Evolutionary conservation across 2,113 vertebrate genomes (phyloP).

Genomic region (Tor tambroides): DNA sequence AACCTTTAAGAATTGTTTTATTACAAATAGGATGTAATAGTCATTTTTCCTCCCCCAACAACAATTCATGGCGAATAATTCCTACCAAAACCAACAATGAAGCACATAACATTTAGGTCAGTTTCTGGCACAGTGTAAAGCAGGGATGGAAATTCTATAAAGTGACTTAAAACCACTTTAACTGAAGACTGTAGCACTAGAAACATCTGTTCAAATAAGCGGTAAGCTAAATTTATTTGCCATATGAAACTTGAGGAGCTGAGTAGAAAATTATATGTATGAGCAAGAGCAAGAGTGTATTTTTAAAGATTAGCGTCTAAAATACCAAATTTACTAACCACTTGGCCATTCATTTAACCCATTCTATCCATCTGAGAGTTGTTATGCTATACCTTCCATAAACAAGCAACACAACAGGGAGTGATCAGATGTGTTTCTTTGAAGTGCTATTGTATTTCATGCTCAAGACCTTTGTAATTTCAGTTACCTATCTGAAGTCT

Average conservation of each 20-base stretch:
- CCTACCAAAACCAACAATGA: background rate
- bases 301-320: background rate
- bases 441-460: background rate
- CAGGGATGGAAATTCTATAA: slow-evolving; percentile 12
- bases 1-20: no score
- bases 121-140: background rate
- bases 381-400: background rate
- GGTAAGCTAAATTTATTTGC: slow-evolving; percentile 18
- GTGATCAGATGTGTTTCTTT: background rate
- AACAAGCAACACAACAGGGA: background rate
- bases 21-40: background rate
- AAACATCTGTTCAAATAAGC: slow-evolving; percentile 12
- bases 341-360: background rate
- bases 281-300: background rate
- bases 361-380: background rate
- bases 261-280: slow-evolving; percentile 1
- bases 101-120: background rate
- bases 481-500: background rate
- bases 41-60: background rate
- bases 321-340: background rate
- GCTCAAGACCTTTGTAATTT: background rate
- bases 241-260: background rate
- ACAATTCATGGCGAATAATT: background rate
- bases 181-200: background rate
- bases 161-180: slow-evolving; percentile 33